phyloP scores from a whole-genome alignment of 1,140 invertebrate genomes.

The Trachelipus rathkii region DNA sequence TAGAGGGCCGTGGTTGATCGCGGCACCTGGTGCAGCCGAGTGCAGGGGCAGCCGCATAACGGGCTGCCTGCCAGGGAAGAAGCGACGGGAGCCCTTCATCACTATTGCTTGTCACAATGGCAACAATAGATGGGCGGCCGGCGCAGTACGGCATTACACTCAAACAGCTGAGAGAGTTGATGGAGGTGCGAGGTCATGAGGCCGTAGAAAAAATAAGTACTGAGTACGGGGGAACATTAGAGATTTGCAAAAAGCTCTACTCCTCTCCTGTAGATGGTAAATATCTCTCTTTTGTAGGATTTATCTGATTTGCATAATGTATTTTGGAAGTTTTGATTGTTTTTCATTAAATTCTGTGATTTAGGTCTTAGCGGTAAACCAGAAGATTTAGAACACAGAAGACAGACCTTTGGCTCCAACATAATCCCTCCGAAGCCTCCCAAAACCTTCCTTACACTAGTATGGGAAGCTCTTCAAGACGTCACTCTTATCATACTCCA shows the following conservation, averaged over 20 bases:
- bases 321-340: no score
- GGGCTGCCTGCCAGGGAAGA: not conserved
- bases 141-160: conserved; percentile 88
- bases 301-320: not conserved
- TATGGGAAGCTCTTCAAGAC: conserved; percentile 99
- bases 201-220: conserved; percentile 74
- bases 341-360: conserved; percentile 44
- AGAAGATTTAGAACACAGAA: conserved; percentile 84
- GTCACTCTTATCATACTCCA: conserved; percentile 96
- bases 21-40: not conserved
- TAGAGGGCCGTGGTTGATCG: not conserved
- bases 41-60: not conserved
- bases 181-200: conserved; percentile 86
- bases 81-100: not conserved
- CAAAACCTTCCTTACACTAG: conserved; percentile 95
- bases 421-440: conserved; percentile 98
- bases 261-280: conserved; percentile 54
- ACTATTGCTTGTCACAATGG: conserved; percentile 33
- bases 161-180: conserved; percentile 93
- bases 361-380: conserved; percentile 84
- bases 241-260: conserved; percentile 93
- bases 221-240: conserved; percentile 82
- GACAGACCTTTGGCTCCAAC: conserved; percentile 93
- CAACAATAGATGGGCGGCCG: conserved; percentile 81
- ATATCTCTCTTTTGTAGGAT: no score